Evolutionary conservation across 2,113 vertebrate species (phyloP).

Genomic region (Chaetodon auriga): DNA sequence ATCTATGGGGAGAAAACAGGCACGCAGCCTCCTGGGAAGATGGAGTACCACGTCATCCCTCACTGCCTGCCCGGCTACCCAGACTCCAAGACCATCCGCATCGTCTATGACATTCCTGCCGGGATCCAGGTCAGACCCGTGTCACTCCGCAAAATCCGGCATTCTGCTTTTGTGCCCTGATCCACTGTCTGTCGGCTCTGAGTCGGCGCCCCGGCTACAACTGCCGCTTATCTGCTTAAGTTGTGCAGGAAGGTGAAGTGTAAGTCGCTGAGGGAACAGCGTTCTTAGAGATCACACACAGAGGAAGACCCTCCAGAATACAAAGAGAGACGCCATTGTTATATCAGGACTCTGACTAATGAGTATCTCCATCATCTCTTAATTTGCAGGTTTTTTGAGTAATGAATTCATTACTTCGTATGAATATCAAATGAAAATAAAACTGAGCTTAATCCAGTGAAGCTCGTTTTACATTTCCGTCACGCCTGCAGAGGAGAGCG

Average conservation of each 20-base stretch:
- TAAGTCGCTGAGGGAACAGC: constrained; percentile 29
- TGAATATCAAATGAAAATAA: background rate
- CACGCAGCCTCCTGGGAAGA: constrained; percentile 96
- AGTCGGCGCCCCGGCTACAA: constrained; percentile 37
- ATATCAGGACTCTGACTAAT: background rate
- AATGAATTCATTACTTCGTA: background rate
- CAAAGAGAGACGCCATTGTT: background rate
- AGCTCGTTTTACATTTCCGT: background rate
- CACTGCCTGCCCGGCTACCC: constrained; percentile 93
- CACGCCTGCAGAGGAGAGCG: constrained; percentile 3
- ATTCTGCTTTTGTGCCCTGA: constrained; percentile 27
- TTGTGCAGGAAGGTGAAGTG: constrained; percentile 41
- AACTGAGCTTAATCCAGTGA: background rate
- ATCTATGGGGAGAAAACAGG: constrained; percentile 98
- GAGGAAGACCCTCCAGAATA: background rate
- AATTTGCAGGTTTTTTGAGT: background rate
- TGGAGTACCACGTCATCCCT: constrained; percentile 97
- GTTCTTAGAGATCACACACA: constrained; percentile 2
- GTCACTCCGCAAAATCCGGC: constrained; percentile 29
- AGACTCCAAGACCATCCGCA: constrained; percentile 93
- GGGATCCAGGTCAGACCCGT: constrained; percentile 90
- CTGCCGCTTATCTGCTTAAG: constrained; percentile 59
- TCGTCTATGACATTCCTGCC: constrained; percentile 95
- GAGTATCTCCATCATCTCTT: background rate
- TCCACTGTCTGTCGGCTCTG: constrained; percentile 40